Percentiles rank a stretch among this genome's conserved stretches.
Evolutionary conservation across 2,888 invertebrate genomes (phyloP).

Genomic region (Sialis lutaria): DNA sequence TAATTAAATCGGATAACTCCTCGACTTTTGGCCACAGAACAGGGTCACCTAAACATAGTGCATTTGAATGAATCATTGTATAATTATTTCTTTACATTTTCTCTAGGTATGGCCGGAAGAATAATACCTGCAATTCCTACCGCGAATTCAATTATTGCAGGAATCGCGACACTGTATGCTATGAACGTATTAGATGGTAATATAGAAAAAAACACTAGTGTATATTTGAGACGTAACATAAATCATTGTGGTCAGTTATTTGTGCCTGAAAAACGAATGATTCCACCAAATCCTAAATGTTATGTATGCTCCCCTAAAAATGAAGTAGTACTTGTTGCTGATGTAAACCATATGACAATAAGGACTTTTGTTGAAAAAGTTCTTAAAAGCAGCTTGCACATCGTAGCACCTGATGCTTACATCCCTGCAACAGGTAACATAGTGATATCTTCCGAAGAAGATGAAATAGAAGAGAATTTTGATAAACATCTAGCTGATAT

Average conservation of each 20-base stretch:
- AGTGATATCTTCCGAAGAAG: slow-evolving; percentile 86
- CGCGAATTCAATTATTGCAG: slow-evolving; percentile 95
- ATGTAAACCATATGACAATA: slow-evolving; percentile 64
- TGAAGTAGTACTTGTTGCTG: slow-evolving; percentile 63
- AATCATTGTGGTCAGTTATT: slow-evolving; percentile 56
- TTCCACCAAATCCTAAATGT: slow-evolving; percentile 81
- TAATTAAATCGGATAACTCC: too few relatives aligned
- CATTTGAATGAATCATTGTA: not conserved
- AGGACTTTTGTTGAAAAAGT: slow-evolving; percentile 69
- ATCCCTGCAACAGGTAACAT: slow-evolving; percentile 67
- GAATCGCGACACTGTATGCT: slow-evolving; percentile 80
- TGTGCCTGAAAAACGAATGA: slow-evolving; percentile 55
- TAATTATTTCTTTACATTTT: slow-evolving; percentile 6
- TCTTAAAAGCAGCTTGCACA: slow-evolving; percentile 72
- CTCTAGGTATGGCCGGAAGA: slow-evolving; percentile 91
- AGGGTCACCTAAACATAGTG: too few relatives aligned
- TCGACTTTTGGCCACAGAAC: too few relatives aligned
- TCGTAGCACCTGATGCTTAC: slow-evolving; percentile 92
- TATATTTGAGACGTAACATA: slow-evolving; percentile 56
- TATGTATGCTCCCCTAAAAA: slow-evolving; percentile 86
- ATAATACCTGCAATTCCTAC: slow-evolving; percentile 99
- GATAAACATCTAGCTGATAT: slow-evolving; percentile 57
- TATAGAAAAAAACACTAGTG: slow-evolving; percentile 51
- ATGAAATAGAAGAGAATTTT: slow-evolving; percentile 73
- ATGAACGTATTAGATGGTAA: slow-evolving; percentile 55